Evolutionary conservation across 2,888 invertebrate genomes (phyloP), one percentile per base, ranked within the genome.

Genomic region (Salpingus planirostris): DNA sequence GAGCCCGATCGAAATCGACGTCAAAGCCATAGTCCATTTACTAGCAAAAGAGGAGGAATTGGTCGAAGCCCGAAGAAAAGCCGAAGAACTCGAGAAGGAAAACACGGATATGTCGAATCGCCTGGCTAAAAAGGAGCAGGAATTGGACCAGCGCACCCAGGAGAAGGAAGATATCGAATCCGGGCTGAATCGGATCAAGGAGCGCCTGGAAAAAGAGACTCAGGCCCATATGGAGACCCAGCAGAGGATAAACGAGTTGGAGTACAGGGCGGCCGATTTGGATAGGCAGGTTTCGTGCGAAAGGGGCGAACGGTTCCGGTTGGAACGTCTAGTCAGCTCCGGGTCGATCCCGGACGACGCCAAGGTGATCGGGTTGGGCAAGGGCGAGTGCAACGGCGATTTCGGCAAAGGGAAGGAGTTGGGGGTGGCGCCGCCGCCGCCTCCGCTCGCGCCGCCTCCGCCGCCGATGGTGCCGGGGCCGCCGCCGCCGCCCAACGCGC

Each of bases 341-440:
- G 92, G 92, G 43, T 89, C 87, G 67, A 78, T 92, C 56, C 91
- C 92, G 4, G 92, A 93, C 59, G 93, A 93, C 60, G 88, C 91
- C 13, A 93, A 92, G 72, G 86, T 80, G 36, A 68, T 71, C 29
- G 68, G 70, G 1, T 50, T 64, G 15, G 60, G 61, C 43, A 52
- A 57, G 15, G 45, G 49, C 15, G 55, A 58, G 11, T 5, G 5
- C 18, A 18, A 18, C 18, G 18, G 18, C 21, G 51, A 39, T 11
- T 38, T 48, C 14, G 46, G 46, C 29, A 51, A 48, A 22, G n/a
- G n/a, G n/a, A 50, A 46, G 8, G 49, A 50, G 18, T 40, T 44
- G 12, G 36, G 65, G 56, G 36, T 61, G 28, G 54, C 63, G 21
- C 50, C 55, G 52, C 66, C 57, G 45, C 53, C 33, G 0, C 67